These are phyloP conservation scores for Nycticryphes semicollaris DNA, from an alignment of 2,113 vertebrate species.

Conservation along the genomic window DNA sequence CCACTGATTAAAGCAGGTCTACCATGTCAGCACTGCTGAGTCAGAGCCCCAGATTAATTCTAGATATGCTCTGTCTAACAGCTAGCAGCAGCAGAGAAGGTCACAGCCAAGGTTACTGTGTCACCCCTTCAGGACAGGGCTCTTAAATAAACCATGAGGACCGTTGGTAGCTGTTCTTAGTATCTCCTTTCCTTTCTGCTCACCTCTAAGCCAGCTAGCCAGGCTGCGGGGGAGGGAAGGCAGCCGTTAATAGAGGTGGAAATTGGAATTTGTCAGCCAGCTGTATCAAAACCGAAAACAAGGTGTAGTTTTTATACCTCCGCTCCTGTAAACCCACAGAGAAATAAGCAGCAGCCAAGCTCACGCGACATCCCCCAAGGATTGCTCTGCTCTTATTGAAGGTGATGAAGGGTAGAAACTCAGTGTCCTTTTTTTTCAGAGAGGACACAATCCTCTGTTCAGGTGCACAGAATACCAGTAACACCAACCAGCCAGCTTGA, in stretches of 20 bases:
- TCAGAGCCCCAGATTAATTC: slow-evolving; percentile 51
- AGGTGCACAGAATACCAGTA: background rate
- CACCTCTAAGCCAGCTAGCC: background rate
- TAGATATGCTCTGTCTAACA: slow-evolving; percentile 15
- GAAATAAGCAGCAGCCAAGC: background rate
- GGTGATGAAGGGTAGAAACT: background rate
- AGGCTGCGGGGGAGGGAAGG: background rate
- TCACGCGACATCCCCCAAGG: background rate
- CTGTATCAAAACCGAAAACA: background rate
- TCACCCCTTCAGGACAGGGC: background rate
- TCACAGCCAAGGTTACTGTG: slow-evolving; percentile 42
- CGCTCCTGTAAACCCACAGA: background rate
- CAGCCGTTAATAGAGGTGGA: background rate
- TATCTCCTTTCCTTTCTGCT: background rate
- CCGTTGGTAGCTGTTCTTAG: background rate
- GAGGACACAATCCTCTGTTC: background rate
- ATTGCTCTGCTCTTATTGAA: background rate
- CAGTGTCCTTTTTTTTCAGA: background rate
- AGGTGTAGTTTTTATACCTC: background rate
- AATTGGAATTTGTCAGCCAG: background rate
- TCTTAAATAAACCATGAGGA: background rate
- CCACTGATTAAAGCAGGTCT: slow-evolving; percentile 9
- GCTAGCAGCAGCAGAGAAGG: background rate
- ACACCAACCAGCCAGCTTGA: background rate
- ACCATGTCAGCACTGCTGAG: background rate